These are phyloP conservation scores for Eurytoma adleriae DNA, from an alignment of 2,888 invertebrate genomes.

Conservation along the genomic window DNA sequence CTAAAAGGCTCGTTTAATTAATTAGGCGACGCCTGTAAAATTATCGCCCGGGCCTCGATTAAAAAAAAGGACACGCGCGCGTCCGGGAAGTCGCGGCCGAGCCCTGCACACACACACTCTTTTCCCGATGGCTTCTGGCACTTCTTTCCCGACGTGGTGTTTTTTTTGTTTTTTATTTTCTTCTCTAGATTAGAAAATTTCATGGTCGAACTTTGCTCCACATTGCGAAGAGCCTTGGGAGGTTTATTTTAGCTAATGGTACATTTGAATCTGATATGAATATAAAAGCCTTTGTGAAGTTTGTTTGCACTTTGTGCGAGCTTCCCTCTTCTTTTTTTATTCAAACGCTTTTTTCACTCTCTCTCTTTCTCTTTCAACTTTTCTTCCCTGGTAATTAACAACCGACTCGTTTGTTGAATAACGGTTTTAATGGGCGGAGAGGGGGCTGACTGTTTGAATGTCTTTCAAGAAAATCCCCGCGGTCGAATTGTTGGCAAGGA, in stretches of 20 bases:
- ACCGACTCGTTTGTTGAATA: no score
- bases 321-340: neutral
- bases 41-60: constrained; percentile 13
- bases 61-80: neutral
- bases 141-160: neutral
- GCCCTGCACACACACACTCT: no score
- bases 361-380: neutral
- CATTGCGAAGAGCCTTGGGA: constrained; percentile 21
- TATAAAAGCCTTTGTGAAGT: constrained; percentile 24
- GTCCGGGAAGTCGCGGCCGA: neutral
- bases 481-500: no score
- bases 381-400: neutral
- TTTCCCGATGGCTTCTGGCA: neutral
- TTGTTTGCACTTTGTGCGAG: neutral
- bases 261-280: constrained; percentile 36
- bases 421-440: no score
- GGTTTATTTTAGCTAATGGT: constrained; percentile 45
- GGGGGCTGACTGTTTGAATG: no score
- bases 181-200: constrained; percentile 40
- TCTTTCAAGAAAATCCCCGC: no score
- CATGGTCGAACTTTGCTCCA: constrained; percentile 34
- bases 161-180: neutral
- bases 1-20: constrained; percentile 41
- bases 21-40: constrained; percentile 35
- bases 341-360: neutral